Evolutionary conservation across 2,888 invertebrate genomes (phyloP), one percentile per base, ranked within the genome.

Genomic region (Drosophila birchii): DNA sequence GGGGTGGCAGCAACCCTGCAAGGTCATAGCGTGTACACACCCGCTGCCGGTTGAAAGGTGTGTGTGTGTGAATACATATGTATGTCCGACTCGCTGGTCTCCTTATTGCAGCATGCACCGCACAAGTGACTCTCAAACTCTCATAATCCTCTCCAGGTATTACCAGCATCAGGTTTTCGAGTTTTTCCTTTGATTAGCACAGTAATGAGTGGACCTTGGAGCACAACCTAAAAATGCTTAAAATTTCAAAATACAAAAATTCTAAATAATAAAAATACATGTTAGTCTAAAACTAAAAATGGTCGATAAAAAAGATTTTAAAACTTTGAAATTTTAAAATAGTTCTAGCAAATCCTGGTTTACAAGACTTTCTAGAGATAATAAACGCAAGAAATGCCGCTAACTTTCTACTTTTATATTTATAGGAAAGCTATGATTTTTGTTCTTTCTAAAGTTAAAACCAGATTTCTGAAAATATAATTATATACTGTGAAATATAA

Each of bases 1-100:
- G 72, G 43, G 60, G 58, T 44, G 41, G 41, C 57, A 70, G 67
- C 79, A 67, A 75, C 70, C 70, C 54, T 56, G 55, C 81, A 88
- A 88, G 64, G 64, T 66, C 64, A 66, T 38, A 67, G 20, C 68
- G 51, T 51, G 68, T 66, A 67, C 64, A 67, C 68, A 51, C 51
- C 51, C 51, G 29, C 29, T 26, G 49, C 49, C 64, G 49, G 49
- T 51, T 38, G 14, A 43, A 23, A 64, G 51, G 5, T 41, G 18
- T 41, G 43, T 64, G 49, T 64, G 32, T 57, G 20, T 58, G 14
- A 41, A 61, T 16, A 32, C 23, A 2, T n/a, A n/a, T n/a, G n/a
- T n/a, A n/a, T 43, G 14, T 12, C 36, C 26, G 66, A 29, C 36
- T 47, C 36, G 12, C 11, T 32, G 32, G 36, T 45, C 11, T 39